Evolutionary conservation across 2,888 invertebrate species (phyloP).

Genomic region (Drosophila paracracens): DNA sequence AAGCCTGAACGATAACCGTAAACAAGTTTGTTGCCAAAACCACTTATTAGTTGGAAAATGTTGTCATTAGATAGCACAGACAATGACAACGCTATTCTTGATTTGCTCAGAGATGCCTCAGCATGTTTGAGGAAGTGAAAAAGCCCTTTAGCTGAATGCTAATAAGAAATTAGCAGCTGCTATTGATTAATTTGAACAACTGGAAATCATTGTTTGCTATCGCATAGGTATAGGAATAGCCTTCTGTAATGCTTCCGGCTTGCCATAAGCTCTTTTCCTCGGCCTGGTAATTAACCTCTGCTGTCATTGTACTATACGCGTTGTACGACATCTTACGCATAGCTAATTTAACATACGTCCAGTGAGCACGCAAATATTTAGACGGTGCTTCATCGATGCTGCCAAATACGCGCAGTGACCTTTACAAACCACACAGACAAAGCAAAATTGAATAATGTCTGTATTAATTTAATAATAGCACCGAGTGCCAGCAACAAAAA

Average conservation of each 20-base stretch:
- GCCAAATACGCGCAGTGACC: slow-evolving; percentile 59
- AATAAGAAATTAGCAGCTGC: slow-evolving; percentile 40
- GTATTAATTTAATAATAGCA: slow-evolving; percentile 45
- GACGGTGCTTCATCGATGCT: slow-evolving; percentile 21
- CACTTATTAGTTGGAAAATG: slow-evolving; percentile 16
- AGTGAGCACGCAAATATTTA: slow-evolving; percentile 63
- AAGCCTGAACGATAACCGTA: slow-evolving; percentile 11
- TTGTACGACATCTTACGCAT: slow-evolving; percentile 53
- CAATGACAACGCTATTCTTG: slow-evolving; percentile 11
- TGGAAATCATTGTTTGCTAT: neutral
- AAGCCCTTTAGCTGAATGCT: slow-evolving; percentile 16
- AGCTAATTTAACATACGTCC: slow-evolving; percentile 64
- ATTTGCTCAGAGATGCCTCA: neutral
- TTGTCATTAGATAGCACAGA: neutral
- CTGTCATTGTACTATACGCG: slow-evolving; percentile 44
- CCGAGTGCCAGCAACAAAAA: neutral
- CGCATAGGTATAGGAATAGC: slow-evolving; percentile 13
- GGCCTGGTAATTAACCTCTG: slow-evolving; percentile 38
- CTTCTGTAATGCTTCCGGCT: slow-evolving; percentile 61
- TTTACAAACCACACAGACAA: slow-evolving; percentile 42
- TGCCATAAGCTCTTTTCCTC: slow-evolving; percentile 9
- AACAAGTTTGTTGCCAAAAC: slow-evolving; percentile 55
- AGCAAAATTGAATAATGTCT: slow-evolving; percentile 64
- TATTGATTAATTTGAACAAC: slow-evolving; percentile 21
- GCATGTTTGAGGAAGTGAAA: slow-evolving; percentile 44